Percentiles rank a stretch among this genome's conserved stretches.
Conservation (phyloP, 2,113 vertebrate species). For the Dermatemys mawii region DNA sequence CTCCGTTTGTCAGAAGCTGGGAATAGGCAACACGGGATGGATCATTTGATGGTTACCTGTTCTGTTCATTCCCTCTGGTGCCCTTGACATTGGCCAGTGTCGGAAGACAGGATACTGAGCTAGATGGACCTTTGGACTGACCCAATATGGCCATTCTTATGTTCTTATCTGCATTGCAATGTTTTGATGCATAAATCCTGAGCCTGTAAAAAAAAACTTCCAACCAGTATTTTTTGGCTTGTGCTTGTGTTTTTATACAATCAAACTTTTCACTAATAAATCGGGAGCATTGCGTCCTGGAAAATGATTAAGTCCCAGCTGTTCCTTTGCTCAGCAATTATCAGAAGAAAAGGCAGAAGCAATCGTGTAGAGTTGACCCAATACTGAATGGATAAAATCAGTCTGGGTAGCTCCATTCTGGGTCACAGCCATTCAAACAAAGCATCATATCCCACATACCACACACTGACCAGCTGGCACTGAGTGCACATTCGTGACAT, state of each 20-base stretch:
- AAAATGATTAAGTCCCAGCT: background rate
- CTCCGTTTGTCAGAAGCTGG: too few species aligned
- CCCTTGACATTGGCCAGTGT: too few species aligned
- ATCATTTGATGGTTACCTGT: too few species aligned
- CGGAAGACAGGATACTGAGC: too few species aligned
- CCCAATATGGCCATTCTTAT: too few species aligned
- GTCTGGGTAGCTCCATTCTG: background rate
- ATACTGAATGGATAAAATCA: background rate
- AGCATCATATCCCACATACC: background rate
- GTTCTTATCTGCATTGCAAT: background rate
- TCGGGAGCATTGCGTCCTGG: background rate
- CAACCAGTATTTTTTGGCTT: background rate
- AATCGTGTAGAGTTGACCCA: background rate
- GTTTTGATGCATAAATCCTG: background rate
- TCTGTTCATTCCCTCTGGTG: too few species aligned
- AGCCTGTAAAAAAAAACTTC: background rate
- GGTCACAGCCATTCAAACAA: background rate
- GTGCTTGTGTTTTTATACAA: background rate
- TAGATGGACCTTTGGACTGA: too few species aligned
- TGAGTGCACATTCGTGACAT: background rate
- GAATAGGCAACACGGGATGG: too few species aligned
- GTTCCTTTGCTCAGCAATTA: background rate
- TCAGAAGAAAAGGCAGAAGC: background rate
- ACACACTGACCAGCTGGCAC: background rate
- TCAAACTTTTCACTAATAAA: background rate